Conservation (phyloP, 1,140 invertebrate species). For the Periplaneta americana region DNA sequence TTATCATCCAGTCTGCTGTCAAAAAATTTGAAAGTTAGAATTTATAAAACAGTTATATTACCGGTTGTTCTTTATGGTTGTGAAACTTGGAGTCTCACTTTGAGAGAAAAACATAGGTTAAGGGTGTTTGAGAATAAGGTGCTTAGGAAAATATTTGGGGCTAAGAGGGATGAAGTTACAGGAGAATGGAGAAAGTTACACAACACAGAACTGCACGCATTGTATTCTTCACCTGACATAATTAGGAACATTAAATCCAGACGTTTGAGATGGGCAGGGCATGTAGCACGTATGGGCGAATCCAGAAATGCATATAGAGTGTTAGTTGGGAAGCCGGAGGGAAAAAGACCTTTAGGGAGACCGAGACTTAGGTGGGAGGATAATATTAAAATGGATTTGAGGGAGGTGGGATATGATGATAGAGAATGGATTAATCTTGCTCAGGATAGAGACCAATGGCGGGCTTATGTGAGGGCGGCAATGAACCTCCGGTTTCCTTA, state of each 20-base stretch:
- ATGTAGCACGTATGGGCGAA: background rate
- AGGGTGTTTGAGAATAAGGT: background rate
- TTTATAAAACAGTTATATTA: too few relatives aligned
- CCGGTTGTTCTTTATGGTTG: too few relatives aligned
- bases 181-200: background rate
- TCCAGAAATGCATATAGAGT: background rate
- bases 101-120: background rate
- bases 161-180: background rate
- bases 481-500: background rate
- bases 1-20: too few relatives aligned
- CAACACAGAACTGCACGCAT: background rate
- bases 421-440: background rate
- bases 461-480: background rate
- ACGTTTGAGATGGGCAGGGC: background rate
- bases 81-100: background rate
- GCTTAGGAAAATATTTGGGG: background rate
- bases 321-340: background rate
- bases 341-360: background rate
- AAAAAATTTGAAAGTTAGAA: too few relatives aligned
- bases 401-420: background rate
- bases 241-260: background rate
- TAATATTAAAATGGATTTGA: background rate
- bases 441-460: background rate
- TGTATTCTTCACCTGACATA: background rate
- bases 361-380: background rate